These are phyloP conservation scores for Hemiscyllium ocellatum DNA, from an alignment of 2,113 vertebrate genomes.

Conservation along the genomic window DNA sequence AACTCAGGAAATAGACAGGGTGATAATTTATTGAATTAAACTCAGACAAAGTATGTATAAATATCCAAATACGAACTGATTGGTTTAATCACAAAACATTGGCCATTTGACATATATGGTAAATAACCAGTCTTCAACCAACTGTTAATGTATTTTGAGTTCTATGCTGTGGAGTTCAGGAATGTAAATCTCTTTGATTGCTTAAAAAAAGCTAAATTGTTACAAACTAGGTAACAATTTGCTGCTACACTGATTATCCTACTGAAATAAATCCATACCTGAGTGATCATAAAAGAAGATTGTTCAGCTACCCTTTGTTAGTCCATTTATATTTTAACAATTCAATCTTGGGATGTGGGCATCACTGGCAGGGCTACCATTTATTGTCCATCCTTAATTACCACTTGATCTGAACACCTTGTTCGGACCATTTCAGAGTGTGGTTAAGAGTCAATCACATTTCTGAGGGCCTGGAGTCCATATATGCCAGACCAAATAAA, in stretches of 20 bases:
- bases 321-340: no score
- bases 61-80: neutral
- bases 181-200: neutral
- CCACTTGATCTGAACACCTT: no score
- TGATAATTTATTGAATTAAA: neutral
- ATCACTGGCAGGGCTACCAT: no score
- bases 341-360: no score
- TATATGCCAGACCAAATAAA: no score
- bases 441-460: no score
- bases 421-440: no score
- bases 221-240: neutral
- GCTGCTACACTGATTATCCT: neutral
- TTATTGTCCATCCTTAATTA: no score
- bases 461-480: no score
- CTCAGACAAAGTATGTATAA: neutral
- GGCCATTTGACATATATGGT: neutral
- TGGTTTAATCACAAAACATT: neutral
- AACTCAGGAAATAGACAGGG: neutral
- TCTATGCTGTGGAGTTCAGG: neutral
- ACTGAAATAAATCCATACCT: neutral
- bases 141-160: neutral
- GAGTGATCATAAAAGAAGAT: neutral
- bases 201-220: neutral
- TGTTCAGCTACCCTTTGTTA: neutral
- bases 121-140: neutral